Evolutionary conservation across 2,888 invertebrate genomes (phyloP), one percentile per base, ranked within the genome.

Genomic region (Epistrophe eligans): DNA sequence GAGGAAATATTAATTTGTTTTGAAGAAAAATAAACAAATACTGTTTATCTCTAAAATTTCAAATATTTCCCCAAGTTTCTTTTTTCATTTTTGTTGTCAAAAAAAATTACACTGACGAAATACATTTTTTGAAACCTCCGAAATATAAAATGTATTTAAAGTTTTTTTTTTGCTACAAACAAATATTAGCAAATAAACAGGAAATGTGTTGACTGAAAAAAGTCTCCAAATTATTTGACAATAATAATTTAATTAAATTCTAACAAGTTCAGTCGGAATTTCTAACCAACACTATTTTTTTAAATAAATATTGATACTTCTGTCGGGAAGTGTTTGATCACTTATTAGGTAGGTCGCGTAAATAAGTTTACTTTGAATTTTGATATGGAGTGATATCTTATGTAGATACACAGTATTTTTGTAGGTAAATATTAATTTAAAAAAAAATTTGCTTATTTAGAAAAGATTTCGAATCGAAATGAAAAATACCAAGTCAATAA

Each of bases 381-480:
- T 17, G 2, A 7, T n/a, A 32, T 32, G 48, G 48, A 32, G 15
- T 50, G 66, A 66, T 35, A 32, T 32, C 15, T 17, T 6, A n/a
- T 48, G 32, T 17, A 62, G 32, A 3, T n/a, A 62, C 40, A 43
- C 24, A 62, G 15, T 28, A 11, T 28, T 64, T 45, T 13, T 19
- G 17, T 43, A 17, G 10, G 7, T 64, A 67, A 67, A 67, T 38
- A 50, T 50, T 67, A 19, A 50, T 67, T 11, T n/a, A 48, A 38
- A 28, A 24, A 60, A 11, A 28, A 24, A 60, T 6, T 62, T 15
- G 43, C 15, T 62, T 24, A 60, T 13, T 40, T 13, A 17, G 19
- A 24, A 62, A 15, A 24, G 8, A 19, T 60, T n/a, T 60, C 13
- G 15, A 15, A 32, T 32, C 15, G 55, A n/a, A n/a, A n/a, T n/a